These are phyloP conservation scores for Scaptomyza tumidula DNA, from an alignment of 2,888 invertebrate genomes.

Conservation along the genomic window DNA sequence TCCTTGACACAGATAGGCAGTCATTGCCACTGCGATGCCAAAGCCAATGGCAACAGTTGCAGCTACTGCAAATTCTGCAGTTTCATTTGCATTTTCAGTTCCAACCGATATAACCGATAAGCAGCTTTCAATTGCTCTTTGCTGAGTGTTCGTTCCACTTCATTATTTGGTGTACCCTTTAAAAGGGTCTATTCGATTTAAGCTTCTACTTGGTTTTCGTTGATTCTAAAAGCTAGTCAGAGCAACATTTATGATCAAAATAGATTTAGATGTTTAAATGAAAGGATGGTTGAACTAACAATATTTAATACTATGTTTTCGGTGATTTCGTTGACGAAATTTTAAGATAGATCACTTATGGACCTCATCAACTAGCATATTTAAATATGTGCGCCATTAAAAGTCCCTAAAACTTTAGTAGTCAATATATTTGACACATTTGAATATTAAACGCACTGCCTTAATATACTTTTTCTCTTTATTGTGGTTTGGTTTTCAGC, in stretches of 20 bases:
- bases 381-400: too few species aligned
- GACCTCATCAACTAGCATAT: not conserved
- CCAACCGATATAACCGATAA: not conserved
- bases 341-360: not conserved
- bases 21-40: constrained; percentile 37
- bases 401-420: too few species aligned
- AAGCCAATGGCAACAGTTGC: constrained; percentile 51
- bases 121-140: not conserved
- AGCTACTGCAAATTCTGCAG: not conserved
- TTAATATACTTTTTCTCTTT: constrained; percentile 13
- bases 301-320: too few species aligned
- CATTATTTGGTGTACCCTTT: constrained; percentile 1
- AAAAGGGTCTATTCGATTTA: not conserved
- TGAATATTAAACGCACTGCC: too few species aligned
- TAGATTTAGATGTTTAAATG: too few species aligned
- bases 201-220: not conserved
- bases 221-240: not conserved
- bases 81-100: not conserved
- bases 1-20: constrained; percentile 56
- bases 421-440: too few species aligned
- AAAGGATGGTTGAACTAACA: too few species aligned
- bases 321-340: too few species aligned
- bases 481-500: constrained; percentile 13
- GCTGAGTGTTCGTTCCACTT: constrained; percentile 11
- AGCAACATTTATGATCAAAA: too few species aligned